A percentile compares a stretch with the other conserved stretches of the same genome.
These are phyloP conservation scores for Pachydiplax longipennis DNA, from an alignment of 2,888 invertebrate species.

Conservation along the genomic window DNA sequence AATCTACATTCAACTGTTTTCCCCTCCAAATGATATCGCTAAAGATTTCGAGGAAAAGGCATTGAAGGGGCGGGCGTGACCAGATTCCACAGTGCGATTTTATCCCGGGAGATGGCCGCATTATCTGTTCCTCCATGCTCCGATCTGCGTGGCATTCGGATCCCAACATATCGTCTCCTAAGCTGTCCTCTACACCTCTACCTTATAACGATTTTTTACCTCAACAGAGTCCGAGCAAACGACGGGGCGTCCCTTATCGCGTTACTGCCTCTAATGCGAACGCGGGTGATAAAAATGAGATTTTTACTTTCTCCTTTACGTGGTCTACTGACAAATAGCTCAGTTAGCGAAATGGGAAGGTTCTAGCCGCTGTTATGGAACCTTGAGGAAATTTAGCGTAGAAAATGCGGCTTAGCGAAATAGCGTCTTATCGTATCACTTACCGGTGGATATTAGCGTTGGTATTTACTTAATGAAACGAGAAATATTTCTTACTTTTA, in stretches of 20 bases:
- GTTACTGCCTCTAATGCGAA: no score
- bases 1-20: background rate
- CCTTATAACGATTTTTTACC: background rate
- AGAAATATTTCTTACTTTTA: no score
- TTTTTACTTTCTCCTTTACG: no score
- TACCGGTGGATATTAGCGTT: no score
- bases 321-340: no score
- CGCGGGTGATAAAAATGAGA: no score
- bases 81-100: slow-evolving; percentile 30
- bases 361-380: no score
- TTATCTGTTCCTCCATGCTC: background rate
- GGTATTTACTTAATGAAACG: no score
- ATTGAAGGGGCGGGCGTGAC: background rate
- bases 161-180: background rate
- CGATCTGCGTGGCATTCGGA: background rate
- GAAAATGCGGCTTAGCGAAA: no score
- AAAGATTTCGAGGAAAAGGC: background rate
- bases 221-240: background rate
- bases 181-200: background rate
- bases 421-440: no score
- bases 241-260: background rate
- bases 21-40: background rate
- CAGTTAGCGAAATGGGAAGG: no score
- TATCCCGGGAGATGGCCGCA: slow-evolving; percentile 8
- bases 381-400: no score